Conservation (phyloP, 2,888 invertebrate genomes). For the Euclidia mi region DNA sequence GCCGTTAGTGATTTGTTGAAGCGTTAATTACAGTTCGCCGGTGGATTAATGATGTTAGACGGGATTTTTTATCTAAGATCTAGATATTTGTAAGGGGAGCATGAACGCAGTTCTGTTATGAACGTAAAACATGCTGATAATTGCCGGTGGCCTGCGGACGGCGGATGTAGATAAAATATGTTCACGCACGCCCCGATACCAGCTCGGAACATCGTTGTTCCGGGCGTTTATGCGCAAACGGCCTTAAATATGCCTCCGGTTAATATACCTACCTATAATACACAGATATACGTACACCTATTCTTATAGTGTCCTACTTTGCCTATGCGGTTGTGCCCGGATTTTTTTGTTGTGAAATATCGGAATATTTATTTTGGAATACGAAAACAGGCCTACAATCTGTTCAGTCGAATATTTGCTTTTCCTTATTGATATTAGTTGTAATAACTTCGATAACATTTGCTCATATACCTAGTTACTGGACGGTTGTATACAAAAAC, state of each 20-base stretch:
- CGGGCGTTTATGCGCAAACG: conserved; percentile 66
- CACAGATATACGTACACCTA: conserved; percentile 41
- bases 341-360: conserved; percentile 23
- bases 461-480: background rate
- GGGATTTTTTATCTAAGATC: conserved; percentile 70
- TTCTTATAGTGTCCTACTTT: conserved; percentile 49
- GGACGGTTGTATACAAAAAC: no score
- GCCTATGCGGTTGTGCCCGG: conserved; percentile 11
- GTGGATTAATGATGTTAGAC: conserved; percentile 79
- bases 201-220: conserved; percentile 68
- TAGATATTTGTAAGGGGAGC: conserved; percentile 54
- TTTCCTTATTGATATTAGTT: conserved; percentile 12
- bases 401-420: conserved; percentile 10
- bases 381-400: conserved; percentile 13
- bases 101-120: conserved; percentile 67
- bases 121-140: conserved; percentile 83
- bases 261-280: conserved; percentile 36
- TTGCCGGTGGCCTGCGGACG: conserved; percentile 73
- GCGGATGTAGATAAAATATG: conserved; percentile 86
- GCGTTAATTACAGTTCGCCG: conserved; percentile 79
- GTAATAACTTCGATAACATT: background rate
- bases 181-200: conserved; percentile 85
- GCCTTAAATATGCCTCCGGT: conserved; percentile 49
- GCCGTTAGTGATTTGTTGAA: conserved; percentile 82
- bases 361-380: conserved; percentile 13